Evolutionary conservation across 2,113 vertebrate species (phyloP).

Genomic region (Myiagra hebetior): DNA sequence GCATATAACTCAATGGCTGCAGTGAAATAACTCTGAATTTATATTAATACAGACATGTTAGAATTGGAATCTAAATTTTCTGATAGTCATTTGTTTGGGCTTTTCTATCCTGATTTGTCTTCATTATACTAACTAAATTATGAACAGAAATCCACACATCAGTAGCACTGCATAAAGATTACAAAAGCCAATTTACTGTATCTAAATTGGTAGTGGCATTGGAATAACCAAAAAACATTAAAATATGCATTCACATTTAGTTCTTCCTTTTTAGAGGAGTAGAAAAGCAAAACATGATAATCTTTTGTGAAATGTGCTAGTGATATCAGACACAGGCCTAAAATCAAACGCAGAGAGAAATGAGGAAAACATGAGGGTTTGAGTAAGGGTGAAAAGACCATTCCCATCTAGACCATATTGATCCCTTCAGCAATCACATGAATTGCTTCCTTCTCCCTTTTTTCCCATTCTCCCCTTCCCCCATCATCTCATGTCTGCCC

Average conservation of each 20-base stretch:
- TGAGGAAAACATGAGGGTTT: neutral
- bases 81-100: neutral
- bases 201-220: neutral
- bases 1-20: neutral
- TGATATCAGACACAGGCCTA: neutral
- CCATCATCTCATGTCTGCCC: neutral
- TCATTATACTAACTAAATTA: neutral
- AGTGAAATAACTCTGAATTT: neutral
- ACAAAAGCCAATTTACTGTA: neutral
- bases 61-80: neutral
- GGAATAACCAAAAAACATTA: neutral
- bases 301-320: neutral
- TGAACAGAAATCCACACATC: neutral
- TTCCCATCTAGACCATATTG: neutral
- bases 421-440: neutral
- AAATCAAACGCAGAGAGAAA: neutral
- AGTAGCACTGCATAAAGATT: neutral
- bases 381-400: neutral
- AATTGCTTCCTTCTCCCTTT: neutral
- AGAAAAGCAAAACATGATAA: neutral
- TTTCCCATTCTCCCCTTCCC: neutral
- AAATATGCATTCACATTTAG: neutral
- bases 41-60: neutral
- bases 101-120: neutral
- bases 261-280: neutral